phyloP scores from a whole-genome alignment of 1,140 invertebrate genomes.

The Episyrphus balteatus region DNA sequence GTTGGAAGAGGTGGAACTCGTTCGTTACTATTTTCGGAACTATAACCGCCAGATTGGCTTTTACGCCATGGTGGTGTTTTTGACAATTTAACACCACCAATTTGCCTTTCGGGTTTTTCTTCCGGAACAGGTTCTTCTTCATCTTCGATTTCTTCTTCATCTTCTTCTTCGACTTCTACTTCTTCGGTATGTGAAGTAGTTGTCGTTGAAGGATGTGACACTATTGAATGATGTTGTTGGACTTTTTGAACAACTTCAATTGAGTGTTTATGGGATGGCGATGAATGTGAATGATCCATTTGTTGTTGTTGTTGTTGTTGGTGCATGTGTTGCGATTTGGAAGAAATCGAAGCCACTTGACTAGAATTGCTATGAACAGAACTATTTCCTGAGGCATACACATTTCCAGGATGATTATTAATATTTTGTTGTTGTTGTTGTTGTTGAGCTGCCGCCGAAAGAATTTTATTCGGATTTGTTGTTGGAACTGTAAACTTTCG shows the following conservation, averaged over 20 bases:
- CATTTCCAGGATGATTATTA: constrained; percentile 21
- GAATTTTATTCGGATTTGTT: constrained; percentile 11
- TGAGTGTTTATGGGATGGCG: not conserved
- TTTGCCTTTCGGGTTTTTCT: not conserved
- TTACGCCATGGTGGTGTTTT: constrained; percentile 54
- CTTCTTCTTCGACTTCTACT: too few relatives aligned
- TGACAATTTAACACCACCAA: constrained; percentile 1
- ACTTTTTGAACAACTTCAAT: not conserved
- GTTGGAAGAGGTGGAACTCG: constrained; percentile 4
- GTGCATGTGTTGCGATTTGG: constrained; percentile 10
- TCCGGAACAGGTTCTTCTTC: not conserved
- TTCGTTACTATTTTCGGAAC: constrained; percentile 1
- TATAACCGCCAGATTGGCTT: constrained; percentile 35
- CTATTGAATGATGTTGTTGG: constrained; percentile 1
- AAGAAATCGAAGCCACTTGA: not conserved
- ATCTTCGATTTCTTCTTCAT: too few relatives aligned
- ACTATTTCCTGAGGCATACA: constrained; percentile 9
- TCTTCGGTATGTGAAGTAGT: not conserved
- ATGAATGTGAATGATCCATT: not conserved
- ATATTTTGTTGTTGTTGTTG: constrained; percentile 36
- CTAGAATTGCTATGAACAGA: not conserved
- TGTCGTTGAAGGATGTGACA: not conserved
- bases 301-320: constrained; percentile 18
- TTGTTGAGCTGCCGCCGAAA: constrained; percentile 13
- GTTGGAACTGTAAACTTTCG: constrained; percentile 26